A percentile compares a stretch with the other conserved stretches of the same genome.
These are phyloP conservation scores for Agrochola litura DNA, from an alignment of 2,888 invertebrate species.

Conservation along the genomic window DNA sequence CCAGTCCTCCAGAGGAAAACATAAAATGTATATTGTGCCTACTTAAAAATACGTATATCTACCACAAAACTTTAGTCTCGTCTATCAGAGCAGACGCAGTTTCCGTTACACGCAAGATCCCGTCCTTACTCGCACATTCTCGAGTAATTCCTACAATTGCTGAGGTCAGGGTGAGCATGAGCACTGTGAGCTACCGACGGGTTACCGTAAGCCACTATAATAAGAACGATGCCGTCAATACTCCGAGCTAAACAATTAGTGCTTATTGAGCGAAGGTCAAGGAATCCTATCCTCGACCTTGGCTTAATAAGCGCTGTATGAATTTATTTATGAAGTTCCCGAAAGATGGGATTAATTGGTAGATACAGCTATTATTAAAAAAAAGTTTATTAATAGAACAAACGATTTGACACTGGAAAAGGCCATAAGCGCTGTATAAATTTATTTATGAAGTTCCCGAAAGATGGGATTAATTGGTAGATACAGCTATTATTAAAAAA, in stretches of 20 bases:
- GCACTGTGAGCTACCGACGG: neutral
- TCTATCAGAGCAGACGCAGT: conserved; percentile 24
- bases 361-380: conserved; percentile 13
- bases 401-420: no score
- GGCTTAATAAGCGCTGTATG: neutral
- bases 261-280: conserved; percentile 49
- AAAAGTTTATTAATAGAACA: neutral
- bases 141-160: conserved; percentile 63
- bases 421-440: neutral
- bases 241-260: conserved; percentile 58
- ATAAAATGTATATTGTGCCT: neutral
- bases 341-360: conserved; percentile 19
- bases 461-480: conserved; percentile 13
- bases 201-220: conserved; percentile 60
- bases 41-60: neutral
- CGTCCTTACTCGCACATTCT: conserved; percentile 44
- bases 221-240: conserved; percentile 62
- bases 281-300: conserved; percentile 24
- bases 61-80: neutral
- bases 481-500: conserved; percentile 11
- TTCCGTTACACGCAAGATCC: conserved; percentile 31
- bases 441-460: neutral
- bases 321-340: neutral
- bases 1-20: neutral
- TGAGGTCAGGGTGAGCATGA: conserved; percentile 59